Percentiles rank a stretch among this genome's conserved stretches.
Evolutionary conservation across 2,113 vertebrate species (phyloP).

Genomic region (Acrocephalus kingi): DNA sequence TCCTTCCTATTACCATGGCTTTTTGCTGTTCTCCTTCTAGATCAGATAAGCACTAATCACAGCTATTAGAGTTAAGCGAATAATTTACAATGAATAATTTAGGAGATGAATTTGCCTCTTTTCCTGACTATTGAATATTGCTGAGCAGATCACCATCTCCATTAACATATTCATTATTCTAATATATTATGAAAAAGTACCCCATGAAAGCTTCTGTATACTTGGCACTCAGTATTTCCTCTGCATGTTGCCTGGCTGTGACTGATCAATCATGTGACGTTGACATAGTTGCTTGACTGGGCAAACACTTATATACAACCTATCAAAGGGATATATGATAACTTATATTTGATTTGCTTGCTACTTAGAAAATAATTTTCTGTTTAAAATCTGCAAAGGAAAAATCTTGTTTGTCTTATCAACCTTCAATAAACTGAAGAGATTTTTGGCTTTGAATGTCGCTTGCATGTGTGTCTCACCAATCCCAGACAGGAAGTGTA

Average conservation of each 20-base stretch:
- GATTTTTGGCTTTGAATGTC: background rate
- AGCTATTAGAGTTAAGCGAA: conserved; percentile 3
- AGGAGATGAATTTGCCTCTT: conserved; percentile 13
- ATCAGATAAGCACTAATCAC: conserved; percentile 14
- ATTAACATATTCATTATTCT: conserved; percentile 43
- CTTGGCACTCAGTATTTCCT: background rate
- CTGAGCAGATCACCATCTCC: background rate
- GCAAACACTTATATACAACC: background rate
- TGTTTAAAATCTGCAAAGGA: background rate
- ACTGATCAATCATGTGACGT: background rate
- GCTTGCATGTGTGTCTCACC: background rate
- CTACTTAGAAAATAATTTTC: background rate
- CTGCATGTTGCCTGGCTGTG: background rate
- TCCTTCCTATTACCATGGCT: background rate
- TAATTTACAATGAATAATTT: conserved; percentile 45
- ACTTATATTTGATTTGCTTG: background rate
- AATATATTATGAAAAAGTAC: conserved; percentile 26
- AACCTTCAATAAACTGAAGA: background rate
- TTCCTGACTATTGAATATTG: background rate
- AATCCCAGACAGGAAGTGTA: background rate
- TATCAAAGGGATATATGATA: background rate
- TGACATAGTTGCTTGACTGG: background rate
- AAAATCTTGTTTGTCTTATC: background rate
- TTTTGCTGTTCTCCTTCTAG: background rate
- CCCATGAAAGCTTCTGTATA: background rate